Conservation (phyloP, 2,888 invertebrate species). For the Eupithecia vulgata region DNA sequence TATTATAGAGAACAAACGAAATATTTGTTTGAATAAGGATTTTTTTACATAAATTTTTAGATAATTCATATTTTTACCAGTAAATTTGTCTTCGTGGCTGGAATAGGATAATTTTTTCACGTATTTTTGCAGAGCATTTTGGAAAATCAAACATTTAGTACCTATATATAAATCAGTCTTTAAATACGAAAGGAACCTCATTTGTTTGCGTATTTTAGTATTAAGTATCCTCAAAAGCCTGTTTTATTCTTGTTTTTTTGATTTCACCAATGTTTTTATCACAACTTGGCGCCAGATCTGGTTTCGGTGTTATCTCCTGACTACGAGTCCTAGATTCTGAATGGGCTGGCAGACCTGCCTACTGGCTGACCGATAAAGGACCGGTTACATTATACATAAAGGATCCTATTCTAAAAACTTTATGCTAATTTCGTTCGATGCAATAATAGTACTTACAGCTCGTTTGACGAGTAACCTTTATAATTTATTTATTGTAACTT, state of each 20-base stretch:
- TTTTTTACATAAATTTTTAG: neutral
- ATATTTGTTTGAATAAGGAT: neutral
- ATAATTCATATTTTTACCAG: neutral
- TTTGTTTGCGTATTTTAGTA: neutral
- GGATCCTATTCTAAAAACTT: neutral
- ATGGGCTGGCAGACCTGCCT: neutral
- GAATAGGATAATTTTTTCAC: neutral
- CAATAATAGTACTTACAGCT: slow-evolving; percentile 1
- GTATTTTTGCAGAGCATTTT: neutral
- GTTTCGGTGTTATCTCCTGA: neutral
- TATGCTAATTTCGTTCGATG: slow-evolving; percentile 8
- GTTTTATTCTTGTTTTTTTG: neutral
- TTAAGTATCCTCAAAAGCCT: neutral
- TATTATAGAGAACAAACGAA: neutral
- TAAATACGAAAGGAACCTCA: neutral
- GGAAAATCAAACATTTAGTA: neutral
- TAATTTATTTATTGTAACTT: neutral
- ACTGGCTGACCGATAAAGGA: slow-evolving; percentile 5
- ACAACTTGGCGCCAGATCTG: neutral
- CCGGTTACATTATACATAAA: slow-evolving; percentile 9
- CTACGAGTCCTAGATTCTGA: neutral
- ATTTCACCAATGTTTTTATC: neutral
- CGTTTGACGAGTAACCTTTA: slow-evolving; percentile 6
- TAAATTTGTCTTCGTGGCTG: neutral
- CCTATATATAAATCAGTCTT: neutral